These are phyloP conservation scores for Typhlichthys eigenmanni DNA, from an alignment of 2,797 vertebrate species.

Conservation along the genomic window DNA sequence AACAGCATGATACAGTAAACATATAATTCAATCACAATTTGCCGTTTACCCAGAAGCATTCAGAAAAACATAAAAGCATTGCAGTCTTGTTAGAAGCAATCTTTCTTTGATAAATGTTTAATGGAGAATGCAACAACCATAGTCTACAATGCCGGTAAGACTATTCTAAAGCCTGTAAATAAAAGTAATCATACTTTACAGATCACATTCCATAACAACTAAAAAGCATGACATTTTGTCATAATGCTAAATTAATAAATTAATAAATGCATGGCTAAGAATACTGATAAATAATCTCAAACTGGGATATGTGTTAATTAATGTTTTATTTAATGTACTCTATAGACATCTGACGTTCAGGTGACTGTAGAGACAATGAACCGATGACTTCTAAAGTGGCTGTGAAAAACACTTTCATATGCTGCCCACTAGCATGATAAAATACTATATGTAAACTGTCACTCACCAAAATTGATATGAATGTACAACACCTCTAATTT, in stretches of 20 bases:
- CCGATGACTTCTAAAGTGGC: slow-evolving; percentile 51
- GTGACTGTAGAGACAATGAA: background rate
- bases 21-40: background rate
- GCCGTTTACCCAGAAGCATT: slow-evolving; percentile 23
- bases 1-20: too few species aligned
- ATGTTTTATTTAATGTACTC: slow-evolving; percentile 43
- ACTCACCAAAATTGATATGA: slow-evolving; percentile 41
- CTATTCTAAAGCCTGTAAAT: slow-evolving; percentile 46
- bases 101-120: slow-evolving; percentile 71
- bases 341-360: slow-evolving; percentile 4
- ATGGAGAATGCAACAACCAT: slow-evolving; percentile 44
- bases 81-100: slow-evolving; percentile 46
- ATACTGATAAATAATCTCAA: slow-evolving; percentile 25
- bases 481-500: too few species aligned
- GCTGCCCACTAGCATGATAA: slow-evolving; percentile 59
- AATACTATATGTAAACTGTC: slow-evolving; percentile 51
- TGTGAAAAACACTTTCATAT: slow-evolving; percentile 68
- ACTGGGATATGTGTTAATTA: slow-evolving; percentile 17
- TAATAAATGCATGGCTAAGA: slow-evolving; percentile 39
- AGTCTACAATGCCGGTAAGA: slow-evolving; percentile 25
- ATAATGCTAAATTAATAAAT: slow-evolving; percentile 41
- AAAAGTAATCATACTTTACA: slow-evolving; percentile 13
- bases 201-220: slow-evolving; percentile 21
- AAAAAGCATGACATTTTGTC: slow-evolving; percentile 34
- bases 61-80: slow-evolving; percentile 32